Base-by-base conservation (phyloP, 2,113 vertebrate genomes). In the Ptilonorhynchus violaceus region DNA sequence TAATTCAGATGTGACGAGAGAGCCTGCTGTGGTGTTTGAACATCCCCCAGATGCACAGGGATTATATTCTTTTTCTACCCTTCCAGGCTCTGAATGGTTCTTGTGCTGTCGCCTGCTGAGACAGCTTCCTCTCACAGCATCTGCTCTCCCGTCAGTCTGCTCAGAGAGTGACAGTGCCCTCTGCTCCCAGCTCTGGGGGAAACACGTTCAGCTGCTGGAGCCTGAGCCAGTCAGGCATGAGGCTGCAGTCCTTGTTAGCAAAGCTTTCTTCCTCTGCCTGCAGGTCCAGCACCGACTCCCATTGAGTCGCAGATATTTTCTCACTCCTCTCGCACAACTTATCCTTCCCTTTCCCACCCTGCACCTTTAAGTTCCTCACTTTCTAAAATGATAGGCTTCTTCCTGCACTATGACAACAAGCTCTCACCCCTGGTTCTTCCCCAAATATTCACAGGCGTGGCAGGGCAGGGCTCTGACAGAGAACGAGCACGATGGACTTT, bases 141-240 rank as follows among this genome's bases (percentile, higher is more conserved):
- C 85, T 95, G 55, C 80, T 89, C 52, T 74, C 42, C 39, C 1
- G 0, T 92, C 72, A 62, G 58, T 87, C 82, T 68, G 81, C 88
- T 93, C 28, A 50, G 86, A 76, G 89, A 64, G 52, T 88, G 85
- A 85, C 87, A 81, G 77, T 84, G 80, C 76, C 89, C 81, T 87
- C 89, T 96, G 84, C 69, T 91, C 90, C 66, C 0, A 0, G 53
- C 84, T 92, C 84, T 2, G 1, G 39, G 78, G 60, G 73, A 81
- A 84, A 85, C 0, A 1, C 6, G 1, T 73, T 91, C 67, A 67
- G 52, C 62, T 89, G 94, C 49, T 74, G 92, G 50, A 94, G 92
- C 33, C 64, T 67, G 37, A 92, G 82, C 56, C 85, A 67, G n/a
- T 39, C 47, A 85, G 47, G 55, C 83, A 59, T 1, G 2, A 85